These are phyloP conservation scores for Machimus rusticus DNA, from an alignment of 2,888 invertebrate species.

Conservation along the genomic window DNA sequence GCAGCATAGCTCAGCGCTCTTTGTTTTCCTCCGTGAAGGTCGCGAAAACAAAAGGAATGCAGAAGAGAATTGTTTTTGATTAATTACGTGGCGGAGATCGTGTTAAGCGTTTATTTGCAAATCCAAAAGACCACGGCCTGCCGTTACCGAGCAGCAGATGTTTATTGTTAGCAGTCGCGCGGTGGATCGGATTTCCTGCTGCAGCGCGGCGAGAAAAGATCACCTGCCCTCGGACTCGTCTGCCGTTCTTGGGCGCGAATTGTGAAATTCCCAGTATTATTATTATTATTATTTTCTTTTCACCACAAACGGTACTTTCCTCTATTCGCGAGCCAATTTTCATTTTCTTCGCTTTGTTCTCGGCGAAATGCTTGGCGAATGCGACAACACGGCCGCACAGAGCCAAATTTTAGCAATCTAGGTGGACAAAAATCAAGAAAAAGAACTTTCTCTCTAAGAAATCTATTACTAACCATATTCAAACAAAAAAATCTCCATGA, in stretches of 20 bases:
- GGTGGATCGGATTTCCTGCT: slow-evolving; percentile 25
- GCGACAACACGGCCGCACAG: not conserved
- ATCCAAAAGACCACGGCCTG: slow-evolving; percentile 18
- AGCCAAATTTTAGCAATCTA: too few species aligned
- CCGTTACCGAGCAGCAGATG: not conserved
- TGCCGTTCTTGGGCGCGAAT: not conserved
- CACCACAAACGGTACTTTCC: not conserved
- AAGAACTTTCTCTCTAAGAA: too few species aligned
- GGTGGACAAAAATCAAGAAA: too few species aligned
- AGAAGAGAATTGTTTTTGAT: slow-evolving; percentile 33
- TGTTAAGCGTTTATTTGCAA: slow-evolving; percentile 24
- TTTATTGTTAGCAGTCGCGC: not conserved
- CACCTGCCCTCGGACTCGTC: not conserved
- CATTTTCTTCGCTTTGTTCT: not conserved
- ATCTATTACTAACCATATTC: too few species aligned
- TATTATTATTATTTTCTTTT: not conserved
- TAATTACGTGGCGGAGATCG: slow-evolving; percentile 33
- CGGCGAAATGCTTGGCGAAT: not conserved
- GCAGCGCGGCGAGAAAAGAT: not conserved
- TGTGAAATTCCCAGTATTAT: not conserved
- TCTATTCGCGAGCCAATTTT: not conserved
- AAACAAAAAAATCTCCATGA: too few species aligned
- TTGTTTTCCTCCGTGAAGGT: slow-evolving; percentile 33
- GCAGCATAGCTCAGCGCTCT: not conserved
- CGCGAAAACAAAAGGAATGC: slow-evolving; percentile 33